Conservation (phyloP, 2,888 invertebrate genomes). For the Sialis lutaria region DNA sequence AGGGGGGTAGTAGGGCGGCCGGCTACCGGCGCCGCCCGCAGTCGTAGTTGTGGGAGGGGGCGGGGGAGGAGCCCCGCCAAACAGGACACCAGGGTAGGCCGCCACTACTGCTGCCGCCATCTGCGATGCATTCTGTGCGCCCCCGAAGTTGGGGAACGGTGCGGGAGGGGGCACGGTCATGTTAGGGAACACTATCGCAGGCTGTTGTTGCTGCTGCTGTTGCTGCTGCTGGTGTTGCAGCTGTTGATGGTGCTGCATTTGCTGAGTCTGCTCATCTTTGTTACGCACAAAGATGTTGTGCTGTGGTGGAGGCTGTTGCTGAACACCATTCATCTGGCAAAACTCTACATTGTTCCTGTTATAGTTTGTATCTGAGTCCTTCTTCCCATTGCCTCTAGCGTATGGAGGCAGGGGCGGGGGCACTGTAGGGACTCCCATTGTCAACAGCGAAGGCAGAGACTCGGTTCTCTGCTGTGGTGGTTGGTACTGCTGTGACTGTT, state of each 20-base stretch:
- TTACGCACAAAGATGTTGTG: conserved; percentile 1
- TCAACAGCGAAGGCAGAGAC: conserved; percentile 12
- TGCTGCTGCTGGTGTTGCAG: conserved; percentile 2
- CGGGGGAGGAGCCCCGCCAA: conserved; percentile 20
- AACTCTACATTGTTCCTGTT: conserved; percentile 11
- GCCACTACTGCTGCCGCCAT: conserved; percentile 10
- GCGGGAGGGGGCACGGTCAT: conserved; percentile 6
- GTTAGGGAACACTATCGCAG: not conserved
- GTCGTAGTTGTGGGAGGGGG: conserved; percentile 17
- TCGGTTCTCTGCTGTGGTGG: not conserved
- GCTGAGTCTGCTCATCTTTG: conserved; percentile 6
- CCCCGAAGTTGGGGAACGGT: conserved; percentile 5
- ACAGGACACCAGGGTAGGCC: conserved; percentile 20
- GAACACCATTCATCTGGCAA: conserved; percentile 6
- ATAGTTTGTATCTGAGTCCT: conserved; percentile 14
- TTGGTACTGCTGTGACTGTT: conserved; percentile 4
- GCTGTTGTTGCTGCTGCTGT: conserved; percentile 1
- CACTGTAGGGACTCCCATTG: conserved; percentile 13
- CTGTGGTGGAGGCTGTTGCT: conserved; percentile 6
- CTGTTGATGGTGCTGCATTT: not conserved
- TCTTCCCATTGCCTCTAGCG: conserved; percentile 10
- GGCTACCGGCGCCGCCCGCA: conserved; percentile 8
- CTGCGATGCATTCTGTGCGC: not conserved
- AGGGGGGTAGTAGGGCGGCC: conserved; percentile 32
- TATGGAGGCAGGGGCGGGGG: conserved; percentile 13